These are phyloP conservation scores for Drosophila mojavensis DNA, from an alignment of 1,140 invertebrate genomes.

Conservation along the genomic window DNA sequence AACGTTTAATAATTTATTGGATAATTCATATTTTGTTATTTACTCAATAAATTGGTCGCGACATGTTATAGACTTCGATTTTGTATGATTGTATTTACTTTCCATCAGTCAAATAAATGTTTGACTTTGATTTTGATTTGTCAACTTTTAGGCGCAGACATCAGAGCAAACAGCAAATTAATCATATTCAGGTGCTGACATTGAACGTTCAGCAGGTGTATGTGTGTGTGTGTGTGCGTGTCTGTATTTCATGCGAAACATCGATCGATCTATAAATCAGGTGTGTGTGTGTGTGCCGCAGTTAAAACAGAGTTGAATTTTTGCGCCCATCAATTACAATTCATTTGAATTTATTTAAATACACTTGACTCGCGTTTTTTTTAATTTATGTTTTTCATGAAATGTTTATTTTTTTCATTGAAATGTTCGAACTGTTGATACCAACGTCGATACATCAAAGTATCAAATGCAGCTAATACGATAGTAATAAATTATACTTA, in stretches of 20 bases:
- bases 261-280: constrained; percentile 46
- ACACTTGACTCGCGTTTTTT: constrained; percentile 62
- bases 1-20: background rate
- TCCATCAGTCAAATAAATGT: constrained; percentile 21
- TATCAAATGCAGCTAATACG: constrained; percentile 51
- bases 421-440: constrained; percentile 27
- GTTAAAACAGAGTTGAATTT: constrained; percentile 20
- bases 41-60: background rate
- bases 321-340: constrained; percentile 69
- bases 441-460: constrained; percentile 71
- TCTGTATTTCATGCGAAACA: constrained; percentile 1
- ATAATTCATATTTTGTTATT: background rate
- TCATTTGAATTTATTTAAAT: constrained; percentile 81
- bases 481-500: constrained; percentile 76
- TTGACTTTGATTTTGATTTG: constrained; percentile 34
- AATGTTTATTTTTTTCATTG: constrained; percentile 6
- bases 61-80: background rate
- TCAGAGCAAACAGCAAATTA: constrained; percentile 15
- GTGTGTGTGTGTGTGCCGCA: constrained; percentile 2
- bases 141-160: constrained; percentile 48
- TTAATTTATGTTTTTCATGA: constrained; percentile 16
- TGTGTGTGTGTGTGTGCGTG: background rate
- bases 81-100: constrained; percentile 23
- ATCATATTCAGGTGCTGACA: constrained; percentile 3
- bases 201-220: background rate